These are phyloP conservation scores for Trochalopteron elliotii DNA, from an alignment of 2,113 vertebrate genomes.

Conservation along the genomic window DNA sequence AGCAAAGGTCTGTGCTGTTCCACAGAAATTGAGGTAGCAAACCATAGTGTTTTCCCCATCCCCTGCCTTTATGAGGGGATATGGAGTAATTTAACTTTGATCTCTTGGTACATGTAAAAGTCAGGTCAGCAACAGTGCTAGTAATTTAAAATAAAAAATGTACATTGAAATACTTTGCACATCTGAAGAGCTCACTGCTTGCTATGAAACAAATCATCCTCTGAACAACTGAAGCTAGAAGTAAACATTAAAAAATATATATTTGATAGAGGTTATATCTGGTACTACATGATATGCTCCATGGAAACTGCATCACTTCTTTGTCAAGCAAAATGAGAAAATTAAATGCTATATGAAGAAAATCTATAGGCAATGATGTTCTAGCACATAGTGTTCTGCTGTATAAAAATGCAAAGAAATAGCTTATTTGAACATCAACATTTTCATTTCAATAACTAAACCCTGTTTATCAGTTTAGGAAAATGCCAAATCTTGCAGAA, in stretches of 20 bases:
- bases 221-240: neutral
- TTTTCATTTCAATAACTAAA: slow-evolving; percentile 24
- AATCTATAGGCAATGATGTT: neutral
- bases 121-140: neutral
- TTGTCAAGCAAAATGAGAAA: neutral
- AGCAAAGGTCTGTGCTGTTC: neutral
- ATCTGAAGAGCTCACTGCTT: neutral
- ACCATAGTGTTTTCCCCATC: neutral
- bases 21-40: neutral
- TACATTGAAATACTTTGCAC: neutral
- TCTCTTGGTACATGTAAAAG: neutral
- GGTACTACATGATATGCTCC: neutral
- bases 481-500: neutral
- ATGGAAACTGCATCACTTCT: neutral
- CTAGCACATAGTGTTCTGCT: neutral
- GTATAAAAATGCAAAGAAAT: neutral
- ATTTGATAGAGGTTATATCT: neutral
- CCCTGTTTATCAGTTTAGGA: neutral
- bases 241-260: neutral
- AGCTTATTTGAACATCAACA: neutral
- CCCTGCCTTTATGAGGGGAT: neutral
- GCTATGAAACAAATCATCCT: neutral
- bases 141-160: neutral
- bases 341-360: neutral
- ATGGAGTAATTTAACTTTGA: neutral